Evolutionary conservation across 2,797 vertebrate species (phyloP).

Genomic region (Dromococcyx pavoninus): DNA sequence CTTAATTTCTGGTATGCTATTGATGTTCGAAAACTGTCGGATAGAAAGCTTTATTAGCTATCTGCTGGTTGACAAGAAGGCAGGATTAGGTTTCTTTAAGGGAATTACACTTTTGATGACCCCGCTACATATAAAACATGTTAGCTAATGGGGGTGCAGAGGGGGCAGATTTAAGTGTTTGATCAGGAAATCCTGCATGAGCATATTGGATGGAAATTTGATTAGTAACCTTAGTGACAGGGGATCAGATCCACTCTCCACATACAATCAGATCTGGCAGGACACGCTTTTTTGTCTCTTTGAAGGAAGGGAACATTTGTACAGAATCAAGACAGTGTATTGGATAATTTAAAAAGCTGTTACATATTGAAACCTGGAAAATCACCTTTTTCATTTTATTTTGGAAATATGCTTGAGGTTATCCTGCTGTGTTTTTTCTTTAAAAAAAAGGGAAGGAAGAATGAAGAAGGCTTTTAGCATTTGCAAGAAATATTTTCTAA

Average conservation of each 20-base stretch:
- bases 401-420: conserved; percentile 79
- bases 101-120: conserved; percentile 93
- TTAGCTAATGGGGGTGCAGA: conserved; percentile 89
- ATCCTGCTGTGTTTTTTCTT: conserved; percentile 44
- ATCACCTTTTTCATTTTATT: conserved; percentile 75
- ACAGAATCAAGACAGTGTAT: conserved; percentile 77
- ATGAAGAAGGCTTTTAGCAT: neutral
- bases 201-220: conserved; percentile 92
- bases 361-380: conserved; percentile 75
- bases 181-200: conserved; percentile 91
- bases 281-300: conserved; percentile 79
- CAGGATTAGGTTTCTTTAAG: conserved; percentile 91
- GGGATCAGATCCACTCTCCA: conserved; percentile 84
- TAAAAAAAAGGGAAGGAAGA: neutral
- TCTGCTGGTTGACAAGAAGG: conserved; percentile 79
- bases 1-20: conserved; percentile 70
- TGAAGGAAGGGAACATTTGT: conserved; percentile 83
- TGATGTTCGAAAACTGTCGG: conserved; percentile 70
- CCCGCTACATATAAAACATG: conserved; percentile 89
- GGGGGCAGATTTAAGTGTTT: conserved; percentile 87
- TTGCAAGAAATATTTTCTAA: neutral
- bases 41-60: conserved; percentile 74
- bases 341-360: conserved; percentile 78
- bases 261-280: conserved; percentile 88
- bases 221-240: conserved; percentile 93